These are phyloP conservation scores for Nebria ingens DNA, from an alignment of 1,140 invertebrate species.

Conservation along the genomic window DNA sequence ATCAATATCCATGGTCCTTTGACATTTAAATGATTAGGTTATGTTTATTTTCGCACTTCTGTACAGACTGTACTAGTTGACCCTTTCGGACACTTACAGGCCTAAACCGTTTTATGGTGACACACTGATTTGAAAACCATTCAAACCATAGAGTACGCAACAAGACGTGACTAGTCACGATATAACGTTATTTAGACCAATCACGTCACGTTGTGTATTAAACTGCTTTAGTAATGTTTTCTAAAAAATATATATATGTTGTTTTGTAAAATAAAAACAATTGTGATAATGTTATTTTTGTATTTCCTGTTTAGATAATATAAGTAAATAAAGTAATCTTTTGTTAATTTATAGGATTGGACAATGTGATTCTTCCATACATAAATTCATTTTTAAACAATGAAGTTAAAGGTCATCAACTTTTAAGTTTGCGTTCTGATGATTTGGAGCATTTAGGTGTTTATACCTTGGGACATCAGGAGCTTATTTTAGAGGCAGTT, in stretches of 20 bases:
- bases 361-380: conserved; percentile 69
- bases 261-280: neutral
- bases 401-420: conserved; percentile 67
- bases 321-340: conserved; percentile 11
- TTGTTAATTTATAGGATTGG: conserved; percentile 59
- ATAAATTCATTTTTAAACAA: conserved; percentile 71
- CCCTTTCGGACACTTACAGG: no score
- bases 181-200: no score
- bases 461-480: conserved; percentile 80
- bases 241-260: neutral
- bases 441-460: conserved; percentile 81
- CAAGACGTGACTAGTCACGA: no score
- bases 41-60: conserved; percentile 15
- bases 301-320: conserved; percentile 10
- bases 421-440: conserved; percentile 72
- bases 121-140: no score
- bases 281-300: neutral
- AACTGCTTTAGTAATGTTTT: no score
- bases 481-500: conserved; percentile 81
- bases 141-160: no score
- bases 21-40: neutral
- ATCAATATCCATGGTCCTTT: neutral
- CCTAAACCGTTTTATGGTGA: no score
- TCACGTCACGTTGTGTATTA: no score
- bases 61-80: conserved; percentile 5